Base-by-base conservation (phyloP, 2,888 invertebrate genomes). In the Luperina nickerlii region DNA sequence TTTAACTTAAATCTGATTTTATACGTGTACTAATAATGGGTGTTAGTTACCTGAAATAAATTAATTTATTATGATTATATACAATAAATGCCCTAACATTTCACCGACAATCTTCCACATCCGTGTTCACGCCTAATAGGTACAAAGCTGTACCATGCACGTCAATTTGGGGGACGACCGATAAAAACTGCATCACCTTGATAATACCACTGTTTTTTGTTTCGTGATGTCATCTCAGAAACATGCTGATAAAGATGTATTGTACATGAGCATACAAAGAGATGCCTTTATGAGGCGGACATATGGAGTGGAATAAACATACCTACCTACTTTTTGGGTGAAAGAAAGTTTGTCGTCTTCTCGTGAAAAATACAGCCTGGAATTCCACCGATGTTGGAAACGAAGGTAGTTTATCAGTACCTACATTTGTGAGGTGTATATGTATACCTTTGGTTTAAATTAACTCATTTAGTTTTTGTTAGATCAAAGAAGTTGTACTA, bases 131-230 rank as follows among this genome's bases (percentile, higher is more conserved):
- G 11, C 42, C 7, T 54, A 18, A 57, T 9, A 51, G 7, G 60
- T 76, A 69, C 65, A 65, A 77, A 38, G 42, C 54, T 63, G 76
- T 81, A 67, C 62, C 62, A 82, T 24, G 9, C 27, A 24, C 60
- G 6, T 15, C n/a, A 62, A 9, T 24, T 60, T 54, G 15, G 82
- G 67, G 67, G 67, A 48, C 76, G 54, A 11, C 69, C 11, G 45
- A 88, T 72, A 88, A 85, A 88, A 88, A 87, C 81, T 81, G 75
- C 82, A 83, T 87, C 83, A 82, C 87, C 88, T 88, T 88, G 81
- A 86, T 85, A 79, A 38, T 45, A 51, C 69, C 45, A 32, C 42
- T 45, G 72, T 72, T 78, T 82, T 82, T 82, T 86, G 74, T 74
- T n/a, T 42, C 66, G 69, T 82, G 86, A 86, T 82, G 76, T 82